A percentile compares a stretch with the other conserved stretches of the same genome.
phyloP scores from a whole-genome alignment of 2,797 vertebrate genomes.

The Phylloscopus collybita region DNA sequence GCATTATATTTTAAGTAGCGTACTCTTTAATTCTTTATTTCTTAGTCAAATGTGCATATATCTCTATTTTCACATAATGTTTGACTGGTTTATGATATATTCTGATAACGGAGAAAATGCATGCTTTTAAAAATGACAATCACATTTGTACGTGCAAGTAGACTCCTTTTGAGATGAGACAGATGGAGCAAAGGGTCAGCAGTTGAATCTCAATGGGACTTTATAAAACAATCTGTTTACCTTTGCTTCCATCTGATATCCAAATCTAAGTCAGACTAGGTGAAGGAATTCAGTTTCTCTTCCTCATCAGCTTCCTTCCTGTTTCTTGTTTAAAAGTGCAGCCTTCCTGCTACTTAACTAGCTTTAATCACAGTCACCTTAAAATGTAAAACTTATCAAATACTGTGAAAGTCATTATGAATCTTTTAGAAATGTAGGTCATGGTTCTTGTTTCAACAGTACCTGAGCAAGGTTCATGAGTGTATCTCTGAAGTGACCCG shows the following conservation, averaged over 20 bases:
- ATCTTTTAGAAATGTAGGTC: neutral
- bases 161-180: neutral
- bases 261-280: neutral
- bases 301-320: neutral
- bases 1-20: neutral
- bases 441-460: slow-evolving; percentile 11
- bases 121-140: neutral
- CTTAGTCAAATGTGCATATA: neutral
- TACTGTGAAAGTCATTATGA: neutral
- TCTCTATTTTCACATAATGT: neutral
- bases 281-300: neutral
- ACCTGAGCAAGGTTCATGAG: slow-evolving; percentile 83
- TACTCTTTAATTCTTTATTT: neutral
- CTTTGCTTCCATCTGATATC: neutral
- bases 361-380: neutral
- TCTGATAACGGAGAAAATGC: neutral
- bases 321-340: neutral
- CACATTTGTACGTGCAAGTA: neutral
- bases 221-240: neutral
- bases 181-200: neutral
- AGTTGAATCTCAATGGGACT: neutral
- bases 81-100: neutral
- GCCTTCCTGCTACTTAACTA: neutral
- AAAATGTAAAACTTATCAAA: neutral
- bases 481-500: slow-evolving; percentile 82